A percentile compares a stretch with the other conserved stretches of the same genome.
Evolutionary conservation across 2,113 vertebrate genomes (phyloP).

Genomic region (Tauraco erythrolophus): DNA sequence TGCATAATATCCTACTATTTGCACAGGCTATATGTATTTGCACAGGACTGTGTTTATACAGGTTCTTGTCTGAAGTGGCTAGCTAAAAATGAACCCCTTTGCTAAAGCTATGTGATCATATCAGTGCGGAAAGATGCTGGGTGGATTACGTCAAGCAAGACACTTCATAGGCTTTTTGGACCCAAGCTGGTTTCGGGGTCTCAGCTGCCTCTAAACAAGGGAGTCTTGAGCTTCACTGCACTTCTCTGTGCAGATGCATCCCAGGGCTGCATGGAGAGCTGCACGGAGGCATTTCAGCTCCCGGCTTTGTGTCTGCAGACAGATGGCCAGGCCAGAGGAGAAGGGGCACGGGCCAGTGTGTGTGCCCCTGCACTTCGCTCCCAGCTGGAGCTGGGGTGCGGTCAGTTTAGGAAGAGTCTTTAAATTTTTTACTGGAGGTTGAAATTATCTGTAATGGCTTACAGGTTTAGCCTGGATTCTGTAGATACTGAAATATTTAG

Average conservation of each 20-base stretch:
- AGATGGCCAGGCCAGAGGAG: background rate
- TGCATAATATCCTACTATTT: background rate
- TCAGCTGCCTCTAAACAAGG: background rate
- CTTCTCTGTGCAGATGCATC: background rate
- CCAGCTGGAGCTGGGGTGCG: accelerated
- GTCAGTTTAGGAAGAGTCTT: background rate
- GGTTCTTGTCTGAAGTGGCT: slow-evolving; percentile 7
- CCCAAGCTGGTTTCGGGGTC: background rate
- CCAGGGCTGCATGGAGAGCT: background rate
- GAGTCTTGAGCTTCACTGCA: background rate
- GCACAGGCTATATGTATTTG: slow-evolving; percentile 1
- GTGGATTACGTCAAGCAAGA: background rate
- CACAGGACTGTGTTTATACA: background rate
- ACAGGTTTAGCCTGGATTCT: background rate
- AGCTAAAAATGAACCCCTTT: background rate
- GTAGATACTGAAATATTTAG: background rate
- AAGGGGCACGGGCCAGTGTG: accelerated
- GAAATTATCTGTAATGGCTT: background rate
- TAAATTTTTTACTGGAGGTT: background rate
- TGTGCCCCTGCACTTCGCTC: background rate
- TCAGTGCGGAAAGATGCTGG: accelerated
- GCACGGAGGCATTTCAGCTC: background rate
- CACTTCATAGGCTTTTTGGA: background rate
- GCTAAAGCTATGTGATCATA: background rate
- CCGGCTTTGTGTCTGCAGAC: background rate